Conservation (phyloP, 1,140 invertebrate genomes). For the Schlechtendalia chinensis region DNA sequence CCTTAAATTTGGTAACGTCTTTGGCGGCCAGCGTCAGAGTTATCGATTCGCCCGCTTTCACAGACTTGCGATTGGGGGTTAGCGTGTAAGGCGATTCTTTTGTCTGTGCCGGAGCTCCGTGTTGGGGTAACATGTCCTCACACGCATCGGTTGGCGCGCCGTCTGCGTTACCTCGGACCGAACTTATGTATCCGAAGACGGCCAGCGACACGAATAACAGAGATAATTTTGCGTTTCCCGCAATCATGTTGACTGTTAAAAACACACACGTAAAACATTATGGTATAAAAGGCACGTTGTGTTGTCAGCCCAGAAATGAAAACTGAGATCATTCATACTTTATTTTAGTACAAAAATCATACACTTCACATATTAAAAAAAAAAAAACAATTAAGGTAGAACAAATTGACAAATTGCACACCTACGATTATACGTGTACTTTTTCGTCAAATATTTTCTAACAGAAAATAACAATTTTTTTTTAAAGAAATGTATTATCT, state of each 20-base stretch:
- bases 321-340: neutral
- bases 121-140: slow-evolving; percentile 59
- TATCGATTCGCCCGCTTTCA: slow-evolving; percentile 54
- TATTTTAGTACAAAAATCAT: too few relatives aligned
- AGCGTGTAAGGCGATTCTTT: slow-evolving; percentile 58
- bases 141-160: slow-evolving; percentile 60
- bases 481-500: too few relatives aligned
- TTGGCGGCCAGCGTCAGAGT: slow-evolving; percentile 57
- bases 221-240: slow-evolving; percentile 18
- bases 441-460: too few relatives aligned
- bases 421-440: too few relatives aligned
- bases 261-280: neutral
- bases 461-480: too few relatives aligned
- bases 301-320: neutral
- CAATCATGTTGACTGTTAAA: neutral
- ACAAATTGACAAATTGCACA: too few relatives aligned
- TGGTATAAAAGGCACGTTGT: neutral
- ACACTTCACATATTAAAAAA: too few relatives aligned
- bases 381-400: too few relatives aligned
- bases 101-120: slow-evolving; percentile 57
- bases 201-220: slow-evolving; percentile 14
- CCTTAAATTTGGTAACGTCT: slow-evolving; percentile 57
- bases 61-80: slow-evolving; percentile 57
- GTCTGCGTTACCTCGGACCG: slow-evolving; percentile 24
- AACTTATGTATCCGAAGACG: neutral